Base-by-base conservation (phyloP, 2,888 invertebrate genomes). In the Pilophorus perplexus region DNA sequence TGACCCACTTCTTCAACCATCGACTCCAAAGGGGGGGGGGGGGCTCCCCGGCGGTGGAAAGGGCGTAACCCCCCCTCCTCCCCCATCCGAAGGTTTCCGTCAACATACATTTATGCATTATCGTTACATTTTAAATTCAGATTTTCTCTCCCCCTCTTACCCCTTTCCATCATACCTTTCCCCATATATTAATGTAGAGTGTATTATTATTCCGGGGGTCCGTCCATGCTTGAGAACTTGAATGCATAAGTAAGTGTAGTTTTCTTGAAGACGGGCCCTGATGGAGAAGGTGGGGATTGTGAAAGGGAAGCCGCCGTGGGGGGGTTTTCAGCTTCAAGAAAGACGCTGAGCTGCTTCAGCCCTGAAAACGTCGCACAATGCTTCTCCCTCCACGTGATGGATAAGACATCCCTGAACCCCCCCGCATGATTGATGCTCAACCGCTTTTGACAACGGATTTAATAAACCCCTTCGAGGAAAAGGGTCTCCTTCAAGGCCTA, bases 131-230 rank as follows among this genome's bases (percentile, higher is more conserved):
- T 77, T 76, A 78, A 78, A 79, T 78, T 78, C 78, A 78, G 78
- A 78, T 78, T 78, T 74, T 73, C 72, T 73, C 75, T 73, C 70
- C 73, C 72, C 69, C 64, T 66, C 71, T 71, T 69, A 72, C 70
- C 67, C 68, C 65, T 62, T 59, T 67, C 71, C 33, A 72, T 71
- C 66, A 67, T 67, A 67, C 68, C 71, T 66, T 69, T 80, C 79
- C 81, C 79, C 72, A 74, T 73, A 73, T 73, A 74, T 73, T 78
- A 82, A 81, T 81, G 81, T 80, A 80, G 81, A 81, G 81, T 81
- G 81, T 82, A 81, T 81, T 81, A 81, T 72, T 72, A 73, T 72
- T 72, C 72, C 69, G 69, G 27, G 68, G 70, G 69, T 72, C 69
- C 69, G 71, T 71, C 70, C 71, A 68, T 64, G 70, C 71, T 70